These are phyloP conservation scores for Palaemon carinicauda DNA, from an alignment of 1,140 invertebrate genomes.

Conservation along the genomic window DNA sequence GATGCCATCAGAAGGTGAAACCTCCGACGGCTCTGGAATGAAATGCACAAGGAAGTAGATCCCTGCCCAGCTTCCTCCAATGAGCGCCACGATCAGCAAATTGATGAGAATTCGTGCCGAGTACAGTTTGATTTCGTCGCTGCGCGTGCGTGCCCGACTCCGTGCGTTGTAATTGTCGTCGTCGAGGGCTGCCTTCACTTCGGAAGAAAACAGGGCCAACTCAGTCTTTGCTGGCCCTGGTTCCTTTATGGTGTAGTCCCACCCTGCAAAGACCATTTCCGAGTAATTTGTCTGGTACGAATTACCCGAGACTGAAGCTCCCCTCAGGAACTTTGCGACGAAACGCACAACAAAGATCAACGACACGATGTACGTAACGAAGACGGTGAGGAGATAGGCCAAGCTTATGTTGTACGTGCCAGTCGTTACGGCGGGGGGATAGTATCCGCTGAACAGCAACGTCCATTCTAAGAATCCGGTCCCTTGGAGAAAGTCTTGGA, in stretches of 20 bases:
- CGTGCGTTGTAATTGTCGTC: slow-evolving; percentile 74
- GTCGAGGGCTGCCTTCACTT: slow-evolving; percentile 78
- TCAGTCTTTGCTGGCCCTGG: slow-evolving; percentile 78
- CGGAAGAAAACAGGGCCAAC: slow-evolving; percentile 78
- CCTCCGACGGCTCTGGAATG: too few species aligned
- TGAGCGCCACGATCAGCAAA: neutral
- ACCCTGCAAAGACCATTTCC: slow-evolving; percentile 82
- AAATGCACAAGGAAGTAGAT: slow-evolving; percentile 22
- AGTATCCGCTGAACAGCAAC: slow-evolving; percentile 80
- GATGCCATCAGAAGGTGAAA: too few species aligned
- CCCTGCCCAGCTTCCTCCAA: slow-evolving; percentile 16
- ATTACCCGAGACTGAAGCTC: neutral
- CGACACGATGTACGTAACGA: slow-evolving; percentile 73
- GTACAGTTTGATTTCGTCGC: neutral
- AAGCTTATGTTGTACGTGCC: slow-evolving; percentile 75
- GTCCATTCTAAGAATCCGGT: slow-evolving; percentile 80
- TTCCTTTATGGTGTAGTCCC: slow-evolving; percentile 88
- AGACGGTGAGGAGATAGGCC: slow-evolving; percentile 75
- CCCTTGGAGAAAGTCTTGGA: slow-evolving; percentile 73
- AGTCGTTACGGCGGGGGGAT: slow-evolving; percentile 69
- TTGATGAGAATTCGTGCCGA: neutral
- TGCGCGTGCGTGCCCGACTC: neutral
- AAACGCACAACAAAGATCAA: slow-evolving; percentile 64
- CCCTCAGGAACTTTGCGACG: slow-evolving; percentile 32
- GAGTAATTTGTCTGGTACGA: slow-evolving; percentile 69